phyloP scores from a whole-genome alignment of 2,113 vertebrate species.

The Dascyllus trimaculatus region DNA sequence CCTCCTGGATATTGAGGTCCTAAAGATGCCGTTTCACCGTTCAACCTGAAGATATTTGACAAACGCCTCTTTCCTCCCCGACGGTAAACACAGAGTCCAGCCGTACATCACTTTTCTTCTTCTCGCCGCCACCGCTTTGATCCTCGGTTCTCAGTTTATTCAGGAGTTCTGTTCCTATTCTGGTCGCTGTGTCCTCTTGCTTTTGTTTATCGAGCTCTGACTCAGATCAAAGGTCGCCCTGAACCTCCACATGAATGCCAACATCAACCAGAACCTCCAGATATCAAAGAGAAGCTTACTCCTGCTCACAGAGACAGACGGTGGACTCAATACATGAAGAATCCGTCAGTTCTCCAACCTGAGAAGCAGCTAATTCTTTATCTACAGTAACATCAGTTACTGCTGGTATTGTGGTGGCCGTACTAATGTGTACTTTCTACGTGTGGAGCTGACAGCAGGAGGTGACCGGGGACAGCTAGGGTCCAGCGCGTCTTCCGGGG shows the following conservation, averaged over 20 bases:
- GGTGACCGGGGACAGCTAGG: too few relatives aligned
- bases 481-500: too few relatives aligned
- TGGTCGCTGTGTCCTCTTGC: slow-evolving; percentile 50
- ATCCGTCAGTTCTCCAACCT: too few relatives aligned
- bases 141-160: slow-evolving; percentile 51
- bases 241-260: slow-evolving; percentile 45
- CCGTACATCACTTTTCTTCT: slow-evolving; percentile 29
- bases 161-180: slow-evolving; percentile 48
- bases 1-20: slow-evolving; percentile 44
- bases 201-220: slow-evolving; percentile 60
- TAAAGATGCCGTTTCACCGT: slow-evolving; percentile 56
- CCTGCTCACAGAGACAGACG: neutral
- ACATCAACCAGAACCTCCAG: neutral
- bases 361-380: too few relatives aligned
- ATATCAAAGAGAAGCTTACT: slow-evolving; percentile 1
- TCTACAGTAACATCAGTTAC: too few relatives aligned
- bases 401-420: too few relatives aligned
- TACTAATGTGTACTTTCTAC: too few relatives aligned
- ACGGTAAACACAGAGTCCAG: slow-evolving; percentile 21
- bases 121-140: slow-evolving; percentile 48
- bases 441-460: too few relatives aligned
- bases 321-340: neutral
- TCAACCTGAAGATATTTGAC: slow-evolving; percentile 61
- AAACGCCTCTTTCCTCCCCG: slow-evolving; percentile 12
- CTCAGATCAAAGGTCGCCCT: slow-evolving; percentile 59